These are phyloP conservation scores for Aphelinus atriplicis DNA, from an alignment of 1,140 invertebrate species.

Conservation along the genomic window DNA sequence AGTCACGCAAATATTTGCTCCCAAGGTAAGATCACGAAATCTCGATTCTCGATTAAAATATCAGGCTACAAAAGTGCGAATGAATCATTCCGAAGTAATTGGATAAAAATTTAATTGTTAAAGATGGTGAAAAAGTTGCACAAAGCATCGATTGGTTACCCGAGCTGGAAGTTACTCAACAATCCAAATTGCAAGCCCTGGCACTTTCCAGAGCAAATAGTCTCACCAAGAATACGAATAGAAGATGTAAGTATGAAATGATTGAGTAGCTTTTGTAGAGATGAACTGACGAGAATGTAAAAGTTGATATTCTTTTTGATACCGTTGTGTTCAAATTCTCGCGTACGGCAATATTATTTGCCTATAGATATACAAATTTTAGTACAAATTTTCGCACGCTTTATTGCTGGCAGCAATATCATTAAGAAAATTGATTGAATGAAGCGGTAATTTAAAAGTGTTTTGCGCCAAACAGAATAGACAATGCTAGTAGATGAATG, in stretches of 20 bases:
- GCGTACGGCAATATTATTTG: too few species aligned
- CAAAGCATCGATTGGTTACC: conserved; percentile 81
- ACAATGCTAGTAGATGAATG: too few species aligned
- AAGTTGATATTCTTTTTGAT: too few species aligned
- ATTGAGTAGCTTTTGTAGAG: conserved; percentile 26
- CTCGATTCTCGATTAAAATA: too few species aligned
- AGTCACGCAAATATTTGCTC: conserved; percentile 86
- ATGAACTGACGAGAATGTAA: neutral
- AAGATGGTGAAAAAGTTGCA: conserved; percentile 80
- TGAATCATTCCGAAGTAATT: conserved; percentile 8
- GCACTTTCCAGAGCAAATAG: conserved; percentile 86
- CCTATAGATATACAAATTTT: too few species aligned
- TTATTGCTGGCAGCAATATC: too few species aligned
- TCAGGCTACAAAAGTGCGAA: too few species aligned
- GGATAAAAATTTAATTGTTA: conserved; percentile 15
- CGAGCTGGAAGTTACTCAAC: conserved; percentile 81
- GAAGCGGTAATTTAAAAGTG: too few species aligned
- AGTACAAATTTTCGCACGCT: too few species aligned
- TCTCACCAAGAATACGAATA: conserved; percentile 73
- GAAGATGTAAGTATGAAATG: conserved; percentile 71
- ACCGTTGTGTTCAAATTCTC: too few species aligned
- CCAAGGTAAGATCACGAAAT: conserved; percentile 67
- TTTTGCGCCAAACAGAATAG: too few species aligned
- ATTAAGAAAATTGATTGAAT: too few species aligned
- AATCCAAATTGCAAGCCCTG: conserved; percentile 85